Evolutionary conservation across 2,888 invertebrate genomes (phyloP).

Genomic region (Minunthozetes semirufus): DNA sequence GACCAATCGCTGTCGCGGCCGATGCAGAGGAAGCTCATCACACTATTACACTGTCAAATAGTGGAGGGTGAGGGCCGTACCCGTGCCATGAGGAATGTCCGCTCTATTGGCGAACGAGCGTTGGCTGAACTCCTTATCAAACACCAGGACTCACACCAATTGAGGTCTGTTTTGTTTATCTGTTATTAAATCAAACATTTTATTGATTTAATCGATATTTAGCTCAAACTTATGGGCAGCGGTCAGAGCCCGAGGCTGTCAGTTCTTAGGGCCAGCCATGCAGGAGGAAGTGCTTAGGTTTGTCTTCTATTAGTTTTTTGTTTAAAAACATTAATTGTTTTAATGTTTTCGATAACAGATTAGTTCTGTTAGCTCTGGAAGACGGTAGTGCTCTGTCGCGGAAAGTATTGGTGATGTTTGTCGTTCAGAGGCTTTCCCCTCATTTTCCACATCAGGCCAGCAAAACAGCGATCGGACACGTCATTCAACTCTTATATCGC

Average conservation of each 20-base stretch:
- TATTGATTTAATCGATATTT: not conserved
- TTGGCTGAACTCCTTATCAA: conserved; percentile 88
- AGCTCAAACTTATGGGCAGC: conserved; percentile 90
- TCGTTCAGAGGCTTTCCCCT: conserved; percentile 89
- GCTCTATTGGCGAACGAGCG: conserved; percentile 88
- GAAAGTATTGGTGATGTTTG: conserved; percentile 95
- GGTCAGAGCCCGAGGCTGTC: conserved; percentile 90
- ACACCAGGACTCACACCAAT: conserved; percentile 91
- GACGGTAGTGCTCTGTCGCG: conserved; percentile 89
- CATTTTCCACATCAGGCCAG: conserved; percentile 86
- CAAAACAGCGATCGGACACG: conserved; percentile 98
- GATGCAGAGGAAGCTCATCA: conserved; percentile 91
- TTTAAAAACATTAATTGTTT: not conserved
- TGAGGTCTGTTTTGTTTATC: conserved; percentile 52
- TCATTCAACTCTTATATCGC: conserved; percentile 92
- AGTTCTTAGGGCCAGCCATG: conserved; percentile 98
- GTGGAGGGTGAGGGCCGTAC: conserved; percentile 68
- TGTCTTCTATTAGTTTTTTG: not conserved
- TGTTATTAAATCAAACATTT: not conserved
- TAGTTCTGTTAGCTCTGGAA: conserved; percentile 86
- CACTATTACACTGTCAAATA: conserved; percentile 83
- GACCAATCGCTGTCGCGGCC: conserved; percentile 65
- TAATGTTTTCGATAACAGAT: conserved; percentile 43
- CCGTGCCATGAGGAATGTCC: conserved; percentile 59
- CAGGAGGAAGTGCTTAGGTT: conserved; percentile 90